Percentiles rank a stretch among this genome's conserved stretches.
Conservation (phyloP, 2,888 invertebrate genomes). For the Andrena bicolor region DNA sequence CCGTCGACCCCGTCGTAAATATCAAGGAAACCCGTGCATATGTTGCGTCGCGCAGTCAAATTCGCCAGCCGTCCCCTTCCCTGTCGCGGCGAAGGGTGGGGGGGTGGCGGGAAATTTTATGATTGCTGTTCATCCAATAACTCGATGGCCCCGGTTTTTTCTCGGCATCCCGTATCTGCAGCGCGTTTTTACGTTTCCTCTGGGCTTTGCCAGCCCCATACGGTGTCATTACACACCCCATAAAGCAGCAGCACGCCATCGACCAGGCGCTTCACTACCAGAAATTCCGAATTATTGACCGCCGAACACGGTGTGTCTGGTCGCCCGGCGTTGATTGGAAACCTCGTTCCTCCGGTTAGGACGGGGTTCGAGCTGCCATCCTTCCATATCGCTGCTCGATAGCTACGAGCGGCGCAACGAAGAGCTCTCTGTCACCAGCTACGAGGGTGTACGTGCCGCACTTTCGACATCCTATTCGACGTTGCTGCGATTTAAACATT, state of each 20-base stretch:
- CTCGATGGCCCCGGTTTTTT: conserved; percentile 31
- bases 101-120: conserved; percentile 78
- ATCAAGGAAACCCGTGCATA: conserved; percentile 56
- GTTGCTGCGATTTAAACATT: background rate
- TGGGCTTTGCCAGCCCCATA: conserved; percentile 79
- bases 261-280: conserved; percentile 52
- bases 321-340: conserved; percentile 8
- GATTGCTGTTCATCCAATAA: conserved; percentile 76
- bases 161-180: background rate
- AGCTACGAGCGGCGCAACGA: background rate
- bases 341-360: background rate
- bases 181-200: conserved; percentile 83
- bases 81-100: background rate
- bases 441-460: background rate
- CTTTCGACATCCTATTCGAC: background rate
- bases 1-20: conserved; percentile 63
- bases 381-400: background rate
- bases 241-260: conserved; percentile 80
- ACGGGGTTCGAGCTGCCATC: background rate
- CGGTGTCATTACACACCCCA: conserved; percentile 83
- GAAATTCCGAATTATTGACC: conserved; percentile 68
- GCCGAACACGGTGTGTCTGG: conserved; percentile 42
- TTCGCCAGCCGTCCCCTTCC: conserved; percentile 55
- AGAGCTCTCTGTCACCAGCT: background rate
- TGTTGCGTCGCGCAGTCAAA: conserved; percentile 65